These are phyloP conservation scores for Cydia fagiglandana DNA, from an alignment of 1,140 invertebrate species.

Conservation along the genomic window DNA sequence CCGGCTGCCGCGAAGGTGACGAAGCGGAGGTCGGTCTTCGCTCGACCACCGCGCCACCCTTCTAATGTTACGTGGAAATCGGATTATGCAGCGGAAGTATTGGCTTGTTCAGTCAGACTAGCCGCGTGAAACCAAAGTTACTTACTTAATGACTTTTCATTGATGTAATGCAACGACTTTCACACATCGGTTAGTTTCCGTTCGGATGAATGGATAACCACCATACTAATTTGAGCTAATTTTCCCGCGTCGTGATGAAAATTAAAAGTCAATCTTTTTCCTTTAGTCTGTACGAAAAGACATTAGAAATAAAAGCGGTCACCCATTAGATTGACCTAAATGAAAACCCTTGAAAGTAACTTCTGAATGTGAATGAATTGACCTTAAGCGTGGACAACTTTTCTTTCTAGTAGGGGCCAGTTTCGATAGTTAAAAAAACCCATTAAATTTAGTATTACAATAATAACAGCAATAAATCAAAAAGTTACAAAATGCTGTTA, in stretches of 20 bases:
- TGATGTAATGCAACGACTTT: constrained; percentile 30
- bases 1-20: constrained; percentile 67
- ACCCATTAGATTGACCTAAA: constrained; percentile 11
- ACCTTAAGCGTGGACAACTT: constrained; percentile 55
- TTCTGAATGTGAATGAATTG: constrained; percentile 46
- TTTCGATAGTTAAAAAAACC: constrained; percentile 20
- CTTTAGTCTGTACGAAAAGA: background rate
- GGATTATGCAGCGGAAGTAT: constrained; percentile 10
- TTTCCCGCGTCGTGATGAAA: background rate
- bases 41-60: constrained; percentile 43
- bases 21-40: constrained; percentile 65
- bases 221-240: constrained; percentile 1
- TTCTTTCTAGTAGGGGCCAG: constrained; percentile 43
- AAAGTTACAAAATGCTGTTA: constrained; percentile 8
- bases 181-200: constrained; percentile 27
- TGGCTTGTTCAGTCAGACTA: constrained; percentile 14
- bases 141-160: constrained; percentile 22
- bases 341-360: constrained; percentile 48
- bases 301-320: background rate
- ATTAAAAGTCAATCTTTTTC: background rate
- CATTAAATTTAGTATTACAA: constrained; percentile 20
- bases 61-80: constrained; percentile 10
- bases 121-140: constrained; percentile 21
- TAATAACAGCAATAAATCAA: constrained; percentile 23
- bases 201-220: constrained; percentile 11